Evolutionary conservation across 1,140 invertebrate genomes (phyloP).

Genomic region (Arctopsyche grandis): DNA sequence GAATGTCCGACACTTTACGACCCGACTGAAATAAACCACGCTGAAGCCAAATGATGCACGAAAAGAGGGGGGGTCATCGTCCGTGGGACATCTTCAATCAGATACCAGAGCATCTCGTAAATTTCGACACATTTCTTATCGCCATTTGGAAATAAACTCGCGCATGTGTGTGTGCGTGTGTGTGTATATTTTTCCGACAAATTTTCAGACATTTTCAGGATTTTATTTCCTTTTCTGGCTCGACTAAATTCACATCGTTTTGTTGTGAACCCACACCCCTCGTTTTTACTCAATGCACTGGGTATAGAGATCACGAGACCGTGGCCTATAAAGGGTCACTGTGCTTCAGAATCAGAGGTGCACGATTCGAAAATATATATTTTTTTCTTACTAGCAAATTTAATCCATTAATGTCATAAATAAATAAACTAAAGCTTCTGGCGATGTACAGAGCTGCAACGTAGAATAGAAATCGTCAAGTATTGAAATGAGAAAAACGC

Average conservation of each 20-base stretch:
- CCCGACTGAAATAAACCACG: background rate
- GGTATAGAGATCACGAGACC: background rate
- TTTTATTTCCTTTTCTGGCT: background rate
- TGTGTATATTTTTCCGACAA: background rate
- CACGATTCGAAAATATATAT: background rate
- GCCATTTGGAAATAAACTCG: background rate
- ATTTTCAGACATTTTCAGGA: no score
- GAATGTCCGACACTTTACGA: background rate
- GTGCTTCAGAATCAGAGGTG: background rate
- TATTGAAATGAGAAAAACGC: no score
- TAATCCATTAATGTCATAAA: background rate
- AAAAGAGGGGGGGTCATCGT: background rate
- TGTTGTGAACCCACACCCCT: background rate
- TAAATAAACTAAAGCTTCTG: background rate
- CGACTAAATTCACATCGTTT: background rate
- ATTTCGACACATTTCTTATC: background rate
- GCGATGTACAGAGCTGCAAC: background rate
- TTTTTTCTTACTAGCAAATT: background rate
- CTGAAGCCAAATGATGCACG: background rate
- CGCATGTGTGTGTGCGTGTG: background rate
- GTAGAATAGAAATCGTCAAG: background rate
- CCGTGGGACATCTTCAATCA: background rate
- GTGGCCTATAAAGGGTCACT: background rate
- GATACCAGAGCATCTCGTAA: background rate
- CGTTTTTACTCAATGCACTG: background rate